Conservation (phyloP, 2,113 vertebrate species). For the Microcebus tavaratra region DNA sequence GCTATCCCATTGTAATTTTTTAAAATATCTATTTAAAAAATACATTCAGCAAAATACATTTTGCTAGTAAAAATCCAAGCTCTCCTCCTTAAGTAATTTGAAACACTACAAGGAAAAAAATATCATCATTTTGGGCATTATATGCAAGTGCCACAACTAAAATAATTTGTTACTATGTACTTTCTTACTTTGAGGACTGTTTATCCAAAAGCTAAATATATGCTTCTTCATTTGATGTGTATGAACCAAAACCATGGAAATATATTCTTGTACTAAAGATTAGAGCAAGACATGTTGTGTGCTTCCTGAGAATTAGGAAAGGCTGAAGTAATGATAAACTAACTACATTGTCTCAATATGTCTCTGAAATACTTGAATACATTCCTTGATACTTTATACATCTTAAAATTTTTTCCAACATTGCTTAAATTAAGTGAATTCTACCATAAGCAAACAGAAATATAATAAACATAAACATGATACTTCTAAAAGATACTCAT, state of each 20-base stretch:
- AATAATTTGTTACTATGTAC: not conserved
- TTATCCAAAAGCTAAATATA: slow-evolving; percentile 43
- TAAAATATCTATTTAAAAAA: not conserved
- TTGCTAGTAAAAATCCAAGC: not conserved
- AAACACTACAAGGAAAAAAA: not conserved
- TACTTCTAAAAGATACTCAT: not conserved
- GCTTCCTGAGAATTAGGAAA: slow-evolving; percentile 28
- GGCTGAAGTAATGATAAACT: not conserved
- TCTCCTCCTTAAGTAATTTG: slow-evolving; percentile 2
- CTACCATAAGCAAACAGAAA: not conserved
- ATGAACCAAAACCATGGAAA: slow-evolving; percentile 12
- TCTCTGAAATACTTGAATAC: slow-evolving; percentile 51
- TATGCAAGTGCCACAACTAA: slow-evolving; percentile 23
- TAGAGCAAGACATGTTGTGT: not conserved
- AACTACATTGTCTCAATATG: not conserved
- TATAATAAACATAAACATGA: not conserved
- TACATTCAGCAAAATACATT: not conserved
- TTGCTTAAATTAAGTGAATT: slow-evolving; percentile 20
- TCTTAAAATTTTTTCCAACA: slow-evolving; percentile 7
- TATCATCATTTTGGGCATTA: not conserved
- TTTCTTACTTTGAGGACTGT: slow-evolving; percentile 43
- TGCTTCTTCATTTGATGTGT: slow-evolving; percentile 4
- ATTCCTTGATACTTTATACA: slow-evolving; percentile 3
- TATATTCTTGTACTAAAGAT: slow-evolving; percentile 3
- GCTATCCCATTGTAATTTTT: not conserved